These are phyloP conservation scores for Harlomillsia oculata DNA, from an alignment of 1,140 invertebrate species.

Conservation along the genomic window DNA sequence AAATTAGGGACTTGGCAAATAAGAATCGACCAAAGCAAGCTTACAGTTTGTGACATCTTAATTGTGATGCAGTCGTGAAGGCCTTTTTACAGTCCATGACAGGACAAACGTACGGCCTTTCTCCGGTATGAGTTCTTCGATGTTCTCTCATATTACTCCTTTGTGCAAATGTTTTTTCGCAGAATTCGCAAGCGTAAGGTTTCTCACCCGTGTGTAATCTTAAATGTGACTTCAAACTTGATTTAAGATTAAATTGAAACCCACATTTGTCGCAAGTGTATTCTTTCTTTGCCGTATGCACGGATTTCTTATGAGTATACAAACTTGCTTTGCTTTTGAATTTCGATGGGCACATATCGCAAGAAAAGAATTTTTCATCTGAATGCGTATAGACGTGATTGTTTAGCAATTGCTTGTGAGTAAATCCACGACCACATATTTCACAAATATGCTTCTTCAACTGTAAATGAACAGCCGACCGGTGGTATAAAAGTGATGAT, in stretches of 20 bases:
- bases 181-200: slow-evolving; percentile 44
- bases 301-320: slow-evolving; percentile 21
- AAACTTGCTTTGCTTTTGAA: slow-evolving; percentile 30
- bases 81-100: slow-evolving; percentile 26
- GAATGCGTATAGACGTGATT: slow-evolving; percentile 22
- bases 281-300: slow-evolving; percentile 9
- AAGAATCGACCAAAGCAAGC: background rate
- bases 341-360: slow-evolving; percentile 11
- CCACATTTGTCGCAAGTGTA: slow-evolving; percentile 23
- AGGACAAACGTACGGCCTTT: slow-evolving; percentile 51
- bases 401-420: slow-evolving; percentile 54
- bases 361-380: slow-evolving; percentile 13
- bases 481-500: slow-evolving; percentile 60
- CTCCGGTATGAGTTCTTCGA: slow-evolving; percentile 46
- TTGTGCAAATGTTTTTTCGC: slow-evolving; percentile 50
- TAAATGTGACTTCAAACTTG: slow-evolving; percentile 40
- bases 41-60: slow-evolving; percentile 25
- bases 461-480: slow-evolving; percentile 55
- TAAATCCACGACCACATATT: slow-evolving; percentile 59
- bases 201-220: slow-evolving; percentile 43
- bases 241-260: slow-evolving; percentile 25
- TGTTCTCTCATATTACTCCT: slow-evolving; percentile 45
- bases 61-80: slow-evolving; percentile 57
- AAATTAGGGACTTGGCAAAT: background rate
- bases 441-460: slow-evolving; percentile 55